These are phyloP conservation scores for Antheraea mylitta DNA, from an alignment of 1,140 invertebrate genomes.

Conservation along the genomic window DNA sequence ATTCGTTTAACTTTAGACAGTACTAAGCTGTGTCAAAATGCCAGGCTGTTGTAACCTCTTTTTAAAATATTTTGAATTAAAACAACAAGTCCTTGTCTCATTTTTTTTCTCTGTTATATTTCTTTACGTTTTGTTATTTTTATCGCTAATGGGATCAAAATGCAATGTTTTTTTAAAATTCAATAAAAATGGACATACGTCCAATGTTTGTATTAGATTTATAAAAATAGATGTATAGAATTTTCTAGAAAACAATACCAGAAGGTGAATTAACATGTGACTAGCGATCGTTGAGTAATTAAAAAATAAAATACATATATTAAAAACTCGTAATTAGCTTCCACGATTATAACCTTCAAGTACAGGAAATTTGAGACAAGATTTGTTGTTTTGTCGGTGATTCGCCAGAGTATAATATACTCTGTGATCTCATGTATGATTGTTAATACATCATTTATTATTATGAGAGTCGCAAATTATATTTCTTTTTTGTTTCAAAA, in stretches of 20 bases:
- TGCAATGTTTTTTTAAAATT: too few relatives aligned
- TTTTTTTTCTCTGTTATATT: conserved; percentile 2
- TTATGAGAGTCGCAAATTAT: conserved; percentile 52
- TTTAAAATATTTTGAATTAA: conserved; percentile 15
- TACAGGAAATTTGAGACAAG: conserved; percentile 25
- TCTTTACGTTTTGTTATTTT: too few relatives aligned
- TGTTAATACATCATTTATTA: conserved; percentile 53
- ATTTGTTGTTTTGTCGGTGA: conserved; percentile 47
- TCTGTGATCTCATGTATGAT: conserved; percentile 75
- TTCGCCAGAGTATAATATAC: conserved; percentile 66
- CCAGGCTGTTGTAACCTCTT: conserved; percentile 40
- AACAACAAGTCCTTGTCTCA: conserved; percentile 15
- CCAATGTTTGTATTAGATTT: too few relatives aligned
- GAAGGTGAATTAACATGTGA: too few relatives aligned
- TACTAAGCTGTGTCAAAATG: conserved; percentile 47
- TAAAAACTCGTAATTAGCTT: too few relatives aligned
- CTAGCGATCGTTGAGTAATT: not conserved
- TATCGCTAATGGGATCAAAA: not conserved
- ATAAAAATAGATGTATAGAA: too few relatives aligned
- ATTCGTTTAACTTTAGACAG: conserved; percentile 44
- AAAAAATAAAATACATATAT: not conserved
- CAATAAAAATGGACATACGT: too few relatives aligned
- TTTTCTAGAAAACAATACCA: too few relatives aligned
- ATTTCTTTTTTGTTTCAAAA: not conserved
- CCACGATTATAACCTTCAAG: not conserved